A percentile compares a stretch with the other conserved stretches of the same genome.
These are phyloP conservation scores for Clistopyga incitator DNA, from an alignment of 2,888 invertebrate species.

Conservation along the genomic window DNA sequence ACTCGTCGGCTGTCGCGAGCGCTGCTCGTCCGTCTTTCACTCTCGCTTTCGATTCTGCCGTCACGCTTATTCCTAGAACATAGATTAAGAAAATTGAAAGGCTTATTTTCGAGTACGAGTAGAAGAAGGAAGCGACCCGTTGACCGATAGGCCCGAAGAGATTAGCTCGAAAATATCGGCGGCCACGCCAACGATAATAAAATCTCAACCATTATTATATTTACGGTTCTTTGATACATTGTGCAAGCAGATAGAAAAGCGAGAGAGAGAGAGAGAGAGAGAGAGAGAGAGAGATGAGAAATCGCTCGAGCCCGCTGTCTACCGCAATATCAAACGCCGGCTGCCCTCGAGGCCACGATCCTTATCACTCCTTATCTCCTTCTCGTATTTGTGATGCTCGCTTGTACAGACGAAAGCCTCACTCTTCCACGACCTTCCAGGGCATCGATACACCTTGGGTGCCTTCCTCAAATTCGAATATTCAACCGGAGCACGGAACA, in stretches of 20 bases:
- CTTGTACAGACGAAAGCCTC: slow-evolving; percentile 41
- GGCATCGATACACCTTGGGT: not conserved
- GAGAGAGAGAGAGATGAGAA: slow-evolving; percentile 30
- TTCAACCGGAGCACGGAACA: not conserved
- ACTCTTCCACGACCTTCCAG: slow-evolving; percentile 7
- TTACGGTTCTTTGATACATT: not conserved
- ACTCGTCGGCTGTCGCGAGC: not conserved
- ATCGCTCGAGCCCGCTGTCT: slow-evolving; percentile 9
- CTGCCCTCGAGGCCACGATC: slow-evolving; percentile 56
- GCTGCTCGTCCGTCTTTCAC: not conserved
- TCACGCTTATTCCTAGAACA: slow-evolving; percentile 8
- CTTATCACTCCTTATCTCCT: slow-evolving; percentile 66
- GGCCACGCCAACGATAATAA: not conserved
- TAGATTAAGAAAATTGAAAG: slow-evolving; percentile 15
- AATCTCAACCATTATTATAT: not conserved
- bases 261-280: slow-evolving; percentile 17
- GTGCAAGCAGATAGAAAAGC: not conserved
- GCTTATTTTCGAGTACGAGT: not conserved
- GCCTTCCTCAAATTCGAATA: not conserved
- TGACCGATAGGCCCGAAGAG: slow-evolving; percentile 4
- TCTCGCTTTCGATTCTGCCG: slow-evolving; percentile 2
- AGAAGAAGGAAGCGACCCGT: slow-evolving; percentile 22
- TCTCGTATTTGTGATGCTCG: slow-evolving; percentile 54
- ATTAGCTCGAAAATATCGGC: not conserved
- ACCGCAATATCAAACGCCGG: slow-evolving; percentile 45